These are phyloP conservation scores for Nasonia vitripennis DNA, from an alignment of 1,140 invertebrate species.

Conservation along the genomic window DNA sequence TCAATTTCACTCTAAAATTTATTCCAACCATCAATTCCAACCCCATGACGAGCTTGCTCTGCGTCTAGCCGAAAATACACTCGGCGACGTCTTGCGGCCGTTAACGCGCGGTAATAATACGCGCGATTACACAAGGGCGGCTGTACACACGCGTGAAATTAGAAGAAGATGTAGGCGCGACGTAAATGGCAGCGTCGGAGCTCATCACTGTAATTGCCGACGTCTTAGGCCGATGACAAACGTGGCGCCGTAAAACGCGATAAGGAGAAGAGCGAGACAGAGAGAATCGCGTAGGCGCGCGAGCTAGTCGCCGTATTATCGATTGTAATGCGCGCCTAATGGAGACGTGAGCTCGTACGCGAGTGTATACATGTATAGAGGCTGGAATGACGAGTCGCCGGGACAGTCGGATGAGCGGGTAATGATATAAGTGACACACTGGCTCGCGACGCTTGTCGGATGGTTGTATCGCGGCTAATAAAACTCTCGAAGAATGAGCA, in stretches of 20 bases:
- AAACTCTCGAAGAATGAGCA: background rate
- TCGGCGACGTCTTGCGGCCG: background rate
- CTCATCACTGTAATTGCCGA: constrained; percentile 28
- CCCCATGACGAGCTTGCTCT: too few species aligned
- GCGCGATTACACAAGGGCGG: constrained; percentile 17
- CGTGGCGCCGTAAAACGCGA: constrained; percentile 9
- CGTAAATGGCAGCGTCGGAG: constrained; percentile 30
- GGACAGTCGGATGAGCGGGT: constrained; percentile 26
- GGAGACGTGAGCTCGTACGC: constrained; percentile 41
- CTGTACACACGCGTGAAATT: background rate
- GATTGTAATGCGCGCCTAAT: constrained; percentile 41
- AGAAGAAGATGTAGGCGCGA: constrained; percentile 7
- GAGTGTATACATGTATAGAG: background rate
- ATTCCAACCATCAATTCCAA: constrained; percentile 6
- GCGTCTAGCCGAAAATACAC: background rate
- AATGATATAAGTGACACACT: constrained; percentile 1
- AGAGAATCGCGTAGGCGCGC: constrained; percentile 34
- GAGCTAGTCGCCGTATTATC: constrained; percentile 39
- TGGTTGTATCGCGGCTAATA: background rate
- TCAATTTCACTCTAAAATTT: constrained; percentile 3
- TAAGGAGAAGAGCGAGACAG: background rate
- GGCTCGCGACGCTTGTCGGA: background rate
- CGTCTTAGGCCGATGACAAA: constrained; percentile 30
- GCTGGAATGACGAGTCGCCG: background rate
- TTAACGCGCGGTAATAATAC: constrained; percentile 26